Base-by-base conservation (phyloP, 2,113 vertebrate species). In the Oncorhynchus tshawytscha region DNA sequence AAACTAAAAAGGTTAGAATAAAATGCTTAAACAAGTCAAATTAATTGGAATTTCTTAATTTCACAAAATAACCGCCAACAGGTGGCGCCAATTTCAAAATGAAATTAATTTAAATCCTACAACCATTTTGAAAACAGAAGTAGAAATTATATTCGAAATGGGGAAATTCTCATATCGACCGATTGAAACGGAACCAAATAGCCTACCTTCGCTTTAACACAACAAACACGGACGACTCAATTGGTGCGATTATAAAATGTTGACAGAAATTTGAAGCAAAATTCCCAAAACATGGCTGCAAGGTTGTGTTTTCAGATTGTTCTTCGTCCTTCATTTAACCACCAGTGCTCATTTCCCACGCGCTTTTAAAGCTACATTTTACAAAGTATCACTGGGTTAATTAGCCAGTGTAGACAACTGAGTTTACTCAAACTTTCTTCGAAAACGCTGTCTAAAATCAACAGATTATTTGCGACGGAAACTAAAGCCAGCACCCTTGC, bases 41-140 rank as follows among this genome's bases (percentile, higher is more conserved):
- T 91, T 83, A 91, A 94, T 91, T 92, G 91, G 86, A 91, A 94
- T 93, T 94, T 86, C 90, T 82, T 82, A 85, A 89, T 93, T 94
- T 93, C 84, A 74, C 82, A 88, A 92, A 94, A 94, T 91, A 91
- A 83, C 91, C 88, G 84, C 94, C 96, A 89, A 92, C 90, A 96
- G 95, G 94, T 92, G 96, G 96, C 96, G 95, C 93, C 90, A 94
- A 92, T 88, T 91, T 91, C 90, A 80, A 89, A 78, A 89, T 88
- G 75, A 93, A 93, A 91, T 87, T 79, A 89, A 92, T 90, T 84
- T 67, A 82, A 91, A 85, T 62, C 79, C 60, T 22, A 72, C 77
- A 78, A 74, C 31, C 80, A 59, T 45, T 45, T 45, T 3, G 51
- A 70, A 60, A 48, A 59, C 31, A 34, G 67, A 39, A 73, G 67